These are phyloP conservation scores for Enteromius argenteus DNA, from an alignment of 2,797 vertebrate genomes.

Conservation along the genomic window DNA sequence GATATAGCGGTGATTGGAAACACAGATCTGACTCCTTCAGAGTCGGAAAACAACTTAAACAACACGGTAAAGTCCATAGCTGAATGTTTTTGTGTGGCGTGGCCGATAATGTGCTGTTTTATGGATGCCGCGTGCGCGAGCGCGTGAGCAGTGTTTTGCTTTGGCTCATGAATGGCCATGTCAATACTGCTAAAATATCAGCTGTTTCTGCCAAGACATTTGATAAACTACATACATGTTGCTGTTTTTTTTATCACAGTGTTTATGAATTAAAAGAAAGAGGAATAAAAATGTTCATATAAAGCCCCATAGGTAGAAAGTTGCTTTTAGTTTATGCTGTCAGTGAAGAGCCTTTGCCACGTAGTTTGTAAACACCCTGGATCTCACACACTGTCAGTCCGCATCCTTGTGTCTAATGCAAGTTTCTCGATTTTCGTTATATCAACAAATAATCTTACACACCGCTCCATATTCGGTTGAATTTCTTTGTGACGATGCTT, in stretches of 20 bases:
- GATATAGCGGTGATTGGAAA: slow-evolving; percentile 80
- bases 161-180: background rate
- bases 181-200: background rate
- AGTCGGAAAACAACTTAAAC: slow-evolving; percentile 78
- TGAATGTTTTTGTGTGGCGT: background rate
- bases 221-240: background rate
- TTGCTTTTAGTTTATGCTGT: background rate
- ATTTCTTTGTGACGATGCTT: background rate
- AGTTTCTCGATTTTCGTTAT: background rate
- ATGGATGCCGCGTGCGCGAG: background rate
- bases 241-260: background rate
- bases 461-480: background rate
- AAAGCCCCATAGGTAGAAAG: background rate
- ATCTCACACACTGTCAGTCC: background rate
- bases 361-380: slow-evolving; percentile 38
- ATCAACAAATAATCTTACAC: background rate
- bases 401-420: background rate
- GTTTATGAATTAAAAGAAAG: background rate
- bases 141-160: slow-evolving; percentile 15
- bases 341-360: slow-evolving; percentile 31
- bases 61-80: slow-evolving; percentile 72
- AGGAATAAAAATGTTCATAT: background rate
- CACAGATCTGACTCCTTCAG: slow-evolving; percentile 76
- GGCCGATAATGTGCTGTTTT: background rate
- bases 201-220: background rate